A percentile compares a stretch with the other conserved stretches of the same genome.
These are phyloP conservation scores for Drosophila quadrilineata DNA, from an alignment of 1,140 invertebrate genomes.

Conservation along the genomic window DNA sequence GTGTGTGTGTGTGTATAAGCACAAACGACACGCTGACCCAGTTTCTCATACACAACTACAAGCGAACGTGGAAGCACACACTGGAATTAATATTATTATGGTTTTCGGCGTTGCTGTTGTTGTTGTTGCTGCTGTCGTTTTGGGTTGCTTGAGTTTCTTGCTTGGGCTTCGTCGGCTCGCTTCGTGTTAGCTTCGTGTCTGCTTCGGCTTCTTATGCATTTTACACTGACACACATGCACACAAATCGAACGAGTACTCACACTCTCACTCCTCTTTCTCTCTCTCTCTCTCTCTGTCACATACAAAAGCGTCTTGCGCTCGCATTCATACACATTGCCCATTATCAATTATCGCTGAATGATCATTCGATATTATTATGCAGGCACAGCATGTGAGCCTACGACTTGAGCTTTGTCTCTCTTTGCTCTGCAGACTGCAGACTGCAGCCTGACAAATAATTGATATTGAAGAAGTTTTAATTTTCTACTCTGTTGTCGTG, in stretches of 20 bases:
- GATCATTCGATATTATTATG: constrained; percentile 59
- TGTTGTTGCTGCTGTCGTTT: constrained; percentile 44
- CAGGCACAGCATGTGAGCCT: constrained; percentile 55
- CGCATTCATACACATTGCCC: constrained; percentile 44
- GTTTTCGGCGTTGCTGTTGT: constrained; percentile 40
- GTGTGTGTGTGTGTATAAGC: constrained; percentile 42
- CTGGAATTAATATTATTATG: constrained; percentile 80
- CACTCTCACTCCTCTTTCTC: background rate
- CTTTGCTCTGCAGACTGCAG: no score
- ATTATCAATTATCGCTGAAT: constrained; percentile 65
- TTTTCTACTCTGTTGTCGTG: constrained; percentile 37
- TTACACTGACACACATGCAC: constrained; percentile 20
- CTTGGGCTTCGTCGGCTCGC: constrained; percentile 61
- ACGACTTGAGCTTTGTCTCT: constrained; percentile 4
- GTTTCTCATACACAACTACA: constrained; percentile 74
- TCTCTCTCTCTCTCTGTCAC: background rate
- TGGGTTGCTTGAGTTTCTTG: constrained; percentile 73
- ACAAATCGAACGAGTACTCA: constrained; percentile 11
- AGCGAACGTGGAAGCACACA: constrained; percentile 68
- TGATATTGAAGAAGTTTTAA: constrained; percentile 42
- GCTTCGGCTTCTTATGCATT: constrained; percentile 64
- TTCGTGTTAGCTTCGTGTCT: constrained; percentile 37
- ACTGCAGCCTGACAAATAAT: constrained; percentile 65
- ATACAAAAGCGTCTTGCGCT: no score
- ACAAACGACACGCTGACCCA: constrained; percentile 75